Conservation (phyloP, 2,113 vertebrate species). For the Bufo gargarizans region DNA sequence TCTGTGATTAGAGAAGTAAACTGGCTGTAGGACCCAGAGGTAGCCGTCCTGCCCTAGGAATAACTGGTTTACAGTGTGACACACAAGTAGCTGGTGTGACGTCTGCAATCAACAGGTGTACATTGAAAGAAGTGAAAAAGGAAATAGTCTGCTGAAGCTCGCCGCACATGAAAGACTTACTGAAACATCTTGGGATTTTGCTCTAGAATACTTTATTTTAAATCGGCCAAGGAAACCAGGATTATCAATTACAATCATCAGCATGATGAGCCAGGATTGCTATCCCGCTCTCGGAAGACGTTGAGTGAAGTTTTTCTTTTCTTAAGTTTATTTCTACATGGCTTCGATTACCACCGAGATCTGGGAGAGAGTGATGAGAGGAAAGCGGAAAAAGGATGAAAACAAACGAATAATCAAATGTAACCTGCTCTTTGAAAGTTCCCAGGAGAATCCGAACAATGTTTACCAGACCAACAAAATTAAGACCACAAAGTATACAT, state of each 20-base stretch:
- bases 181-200: background rate
- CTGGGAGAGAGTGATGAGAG: constrained; percentile 68
- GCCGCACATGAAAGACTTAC: constrained; percentile 19
- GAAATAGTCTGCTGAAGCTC: constrained; percentile 45
- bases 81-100: constrained; percentile 64
- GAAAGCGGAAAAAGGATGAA: constrained; percentile 72
- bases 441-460: constrained; percentile 81
- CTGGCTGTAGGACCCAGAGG: constrained; percentile 65
- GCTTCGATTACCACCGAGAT: constrained; percentile 66
- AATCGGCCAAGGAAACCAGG: background rate
- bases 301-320: constrained; percentile 6
- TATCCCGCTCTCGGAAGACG: background rate
- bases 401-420: constrained; percentile 77
- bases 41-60: constrained; percentile 54
- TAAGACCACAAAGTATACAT: constrained; percentile 90
- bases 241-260: background rate
- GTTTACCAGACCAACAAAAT: constrained; percentile 79
- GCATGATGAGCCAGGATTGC: background rate
- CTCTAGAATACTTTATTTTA: background rate
- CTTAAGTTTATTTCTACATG: constrained; percentile 45
- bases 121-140: constrained; percentile 56
- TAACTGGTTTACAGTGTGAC: constrained; percentile 64
- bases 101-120: constrained; percentile 65
- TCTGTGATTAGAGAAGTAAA: constrained; percentile 25
- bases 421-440: constrained; percentile 78